Evolutionary conservation across 2,888 invertebrate genomes (phyloP).

Genomic region (Leucophora obtusa): DNA sequence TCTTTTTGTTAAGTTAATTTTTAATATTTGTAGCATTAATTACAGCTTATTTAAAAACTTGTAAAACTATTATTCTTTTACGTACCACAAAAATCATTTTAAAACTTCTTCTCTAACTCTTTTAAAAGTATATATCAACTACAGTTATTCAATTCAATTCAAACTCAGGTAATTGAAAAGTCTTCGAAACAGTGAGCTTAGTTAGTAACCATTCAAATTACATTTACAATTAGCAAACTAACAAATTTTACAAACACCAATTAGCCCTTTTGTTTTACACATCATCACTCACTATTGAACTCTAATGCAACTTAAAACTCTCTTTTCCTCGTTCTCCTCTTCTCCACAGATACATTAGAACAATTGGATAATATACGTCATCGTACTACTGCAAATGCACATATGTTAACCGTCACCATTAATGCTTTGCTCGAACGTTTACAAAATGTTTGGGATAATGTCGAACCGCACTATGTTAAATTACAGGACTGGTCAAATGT

Average conservation of each 20-base stretch:
- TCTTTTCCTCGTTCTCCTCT: neutral
- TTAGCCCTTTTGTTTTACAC: neutral
- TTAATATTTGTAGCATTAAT: too few species aligned
- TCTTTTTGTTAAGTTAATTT: too few species aligned
- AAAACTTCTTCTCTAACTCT: too few species aligned
- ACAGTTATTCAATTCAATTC: too few species aligned
- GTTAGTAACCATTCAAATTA: neutral
- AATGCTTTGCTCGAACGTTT: constrained; percentile 74
- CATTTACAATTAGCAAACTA: neutral
- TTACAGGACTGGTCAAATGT: constrained; percentile 74
- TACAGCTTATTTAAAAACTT: too few species aligned
- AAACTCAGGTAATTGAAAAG: too few species aligned
- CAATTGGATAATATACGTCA: constrained; percentile 77
- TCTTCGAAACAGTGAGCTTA: neutral
- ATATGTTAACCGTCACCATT: constrained; percentile 75
- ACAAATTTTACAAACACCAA: neutral
- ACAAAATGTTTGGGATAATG: constrained; percentile 73
- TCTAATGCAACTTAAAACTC: neutral
- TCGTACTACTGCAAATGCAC: constrained; percentile 76
- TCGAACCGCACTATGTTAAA: constrained; percentile 74
- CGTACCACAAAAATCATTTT: too few species aligned
- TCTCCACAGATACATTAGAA: constrained; percentile 76
- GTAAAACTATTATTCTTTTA: too few species aligned
- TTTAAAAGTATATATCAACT: too few species aligned
- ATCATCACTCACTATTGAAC: neutral